These are phyloP conservation scores for Myoxocephalus aenaeus DNA, from an alignment of 2,797 vertebrate genomes.

Conservation along the genomic window DNA sequence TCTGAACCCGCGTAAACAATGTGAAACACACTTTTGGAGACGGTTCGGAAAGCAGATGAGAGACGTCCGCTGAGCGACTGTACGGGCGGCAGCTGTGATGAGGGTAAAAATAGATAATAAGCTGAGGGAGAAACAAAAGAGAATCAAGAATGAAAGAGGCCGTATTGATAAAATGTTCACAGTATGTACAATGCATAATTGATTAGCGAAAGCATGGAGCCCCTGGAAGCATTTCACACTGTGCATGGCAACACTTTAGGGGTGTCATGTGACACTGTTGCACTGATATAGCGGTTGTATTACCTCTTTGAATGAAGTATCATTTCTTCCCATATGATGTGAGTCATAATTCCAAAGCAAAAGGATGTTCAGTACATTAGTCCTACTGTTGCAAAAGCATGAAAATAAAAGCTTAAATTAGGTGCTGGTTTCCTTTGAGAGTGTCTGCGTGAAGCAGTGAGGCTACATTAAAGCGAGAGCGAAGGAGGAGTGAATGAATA, in stretches of 20 bases:
- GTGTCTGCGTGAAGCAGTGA: slow-evolving; percentile 44
- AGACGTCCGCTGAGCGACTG: slow-evolving; percentile 10
- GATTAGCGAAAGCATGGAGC: slow-evolving; percentile 14
- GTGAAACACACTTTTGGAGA: background rate
- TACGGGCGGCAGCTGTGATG: slow-evolving; percentile 9
- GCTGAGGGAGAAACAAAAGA: slow-evolving; percentile 26
- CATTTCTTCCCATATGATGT: background rate
- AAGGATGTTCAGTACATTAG: slow-evolving; percentile 41
- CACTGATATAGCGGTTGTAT: slow-evolving; percentile 34
- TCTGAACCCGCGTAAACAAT: slow-evolving; percentile 25
- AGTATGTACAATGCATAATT: slow-evolving; percentile 33
- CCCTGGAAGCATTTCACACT: slow-evolving; percentile 9
- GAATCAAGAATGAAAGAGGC: slow-evolving; percentile 20
- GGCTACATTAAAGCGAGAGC: slow-evolving; percentile 34
- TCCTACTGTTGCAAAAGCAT: slow-evolving; percentile 12
- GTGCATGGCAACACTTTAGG: background rate
- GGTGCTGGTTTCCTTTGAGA: slow-evolving; percentile 30
- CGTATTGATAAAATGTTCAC: slow-evolving; percentile 29
- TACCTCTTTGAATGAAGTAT: slow-evolving; percentile 39
- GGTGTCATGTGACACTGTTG: background rate
- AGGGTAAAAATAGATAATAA: slow-evolving; percentile 40
- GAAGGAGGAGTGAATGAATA: slow-evolving; percentile 45
- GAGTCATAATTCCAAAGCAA: slow-evolving; percentile 37
- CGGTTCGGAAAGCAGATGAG: slow-evolving; percentile 1
- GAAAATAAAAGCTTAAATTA: slow-evolving; percentile 55